Conservation (phyloP, 1,140 invertebrate species). For the Oncopodura yosiiana region DNA sequence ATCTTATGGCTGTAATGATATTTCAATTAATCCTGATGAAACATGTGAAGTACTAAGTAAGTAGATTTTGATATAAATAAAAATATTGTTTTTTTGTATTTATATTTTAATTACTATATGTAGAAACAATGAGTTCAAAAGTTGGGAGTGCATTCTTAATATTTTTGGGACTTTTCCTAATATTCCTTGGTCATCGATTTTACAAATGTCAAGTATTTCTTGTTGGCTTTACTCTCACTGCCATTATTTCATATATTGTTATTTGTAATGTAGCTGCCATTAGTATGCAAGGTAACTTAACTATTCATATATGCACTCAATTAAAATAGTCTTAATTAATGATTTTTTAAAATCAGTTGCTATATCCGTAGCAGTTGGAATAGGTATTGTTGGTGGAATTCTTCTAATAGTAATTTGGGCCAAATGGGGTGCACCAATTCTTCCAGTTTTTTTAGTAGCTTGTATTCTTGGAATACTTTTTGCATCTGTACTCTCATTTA, state of each 20-base stretch:
- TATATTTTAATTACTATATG: too few relatives aligned
- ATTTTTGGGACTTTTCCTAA: constrained; percentile 50
- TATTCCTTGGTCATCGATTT: constrained; percentile 52
- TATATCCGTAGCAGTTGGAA: constrained; percentile 16
- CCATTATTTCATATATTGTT: constrained; percentile 37
- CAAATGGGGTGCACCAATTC: constrained; percentile 47
- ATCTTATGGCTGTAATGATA: constrained; percentile 52
- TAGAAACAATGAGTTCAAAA: constrained; percentile 37
- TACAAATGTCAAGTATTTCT: constrained; percentile 53
- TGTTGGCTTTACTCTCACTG: constrained; percentile 36
- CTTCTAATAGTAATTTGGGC: constrained; percentile 47
- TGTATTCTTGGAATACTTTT: constrained; percentile 48
- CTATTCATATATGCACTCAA: background rate
- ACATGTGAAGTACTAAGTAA: constrained; percentile 45
- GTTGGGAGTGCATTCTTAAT: constrained; percentile 45
- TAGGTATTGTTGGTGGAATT: constrained; percentile 42
- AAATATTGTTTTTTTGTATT: constrained; percentile 29
- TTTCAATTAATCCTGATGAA: constrained; percentile 21
- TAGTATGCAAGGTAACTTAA: constrained; percentile 13
- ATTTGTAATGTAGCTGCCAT: constrained; percentile 7
- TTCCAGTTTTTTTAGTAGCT: constrained; percentile 48
- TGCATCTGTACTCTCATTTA: constrained; percentile 47
- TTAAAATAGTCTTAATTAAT: constrained; percentile 1
- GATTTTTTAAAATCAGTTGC: constrained; percentile 13
- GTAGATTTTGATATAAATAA: constrained; percentile 29